These are phyloP conservation scores for Parazoanthus atlanticus DNA, from an alignment of 92 coral and sea anemone genomes.

Conservation along the genomic window DNA sequence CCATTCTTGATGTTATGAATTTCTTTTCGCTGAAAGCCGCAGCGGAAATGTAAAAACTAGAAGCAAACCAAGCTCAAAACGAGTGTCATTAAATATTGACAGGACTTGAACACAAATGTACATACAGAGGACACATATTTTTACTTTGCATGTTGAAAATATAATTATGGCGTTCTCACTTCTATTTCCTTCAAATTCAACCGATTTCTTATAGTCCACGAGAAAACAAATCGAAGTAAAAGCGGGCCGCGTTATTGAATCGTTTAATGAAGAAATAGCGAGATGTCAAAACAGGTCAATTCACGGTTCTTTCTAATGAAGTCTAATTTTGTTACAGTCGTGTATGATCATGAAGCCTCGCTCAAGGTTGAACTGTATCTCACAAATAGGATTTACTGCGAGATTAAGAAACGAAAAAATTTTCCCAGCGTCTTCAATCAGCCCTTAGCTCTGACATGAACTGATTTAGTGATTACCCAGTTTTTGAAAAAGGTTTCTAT, in stretches of 20 bases:
- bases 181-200: not conserved
- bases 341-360: not conserved
- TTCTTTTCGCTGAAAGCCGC: constrained; percentile 19
- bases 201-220: not conserved
- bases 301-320: not conserved
- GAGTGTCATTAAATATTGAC: constrained; percentile 25
- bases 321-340: constrained; percentile 16
- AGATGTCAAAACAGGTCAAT: constrained; percentile 32
- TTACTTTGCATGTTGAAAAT: not conserved
- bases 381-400: constrained; percentile 18
- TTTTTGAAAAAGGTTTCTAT: not conserved
- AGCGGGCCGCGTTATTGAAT: constrained; percentile 4
- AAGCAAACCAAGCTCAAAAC: not conserved
- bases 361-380: not conserved
- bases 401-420: not conserved
- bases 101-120: not conserved
- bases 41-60: constrained; percentile 16
- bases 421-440: not conserved
- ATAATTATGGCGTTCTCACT: not conserved
- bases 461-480: not conserved
- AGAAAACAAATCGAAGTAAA: not conserved
- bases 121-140: not conserved
- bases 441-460: constrained; percentile 8
- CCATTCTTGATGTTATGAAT: constrained; percentile 14
- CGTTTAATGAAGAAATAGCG: constrained; percentile 22